These are phyloP conservation scores for Pocillopora meandrina DNA, from an alignment of 92 coral and sea anemone genomes.

Conservation along the genomic window DNA sequence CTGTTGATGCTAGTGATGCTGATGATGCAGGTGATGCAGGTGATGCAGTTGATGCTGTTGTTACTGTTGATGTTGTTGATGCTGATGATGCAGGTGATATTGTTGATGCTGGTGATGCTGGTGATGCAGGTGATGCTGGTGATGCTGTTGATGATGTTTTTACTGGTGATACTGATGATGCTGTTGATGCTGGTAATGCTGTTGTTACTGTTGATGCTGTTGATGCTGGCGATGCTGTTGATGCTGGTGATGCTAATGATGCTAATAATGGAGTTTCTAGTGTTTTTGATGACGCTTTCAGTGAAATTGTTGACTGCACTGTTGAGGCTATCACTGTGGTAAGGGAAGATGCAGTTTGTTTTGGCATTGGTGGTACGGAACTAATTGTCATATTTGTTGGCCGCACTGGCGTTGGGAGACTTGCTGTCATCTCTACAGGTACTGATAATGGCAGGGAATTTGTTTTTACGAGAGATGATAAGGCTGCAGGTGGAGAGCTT, in stretches of 20 bases:
- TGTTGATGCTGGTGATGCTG: not conserved
- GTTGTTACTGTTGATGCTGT: not conserved
- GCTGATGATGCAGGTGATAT: slow-evolving; percentile 1
- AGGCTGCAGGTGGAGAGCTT: slow-evolving; percentile 17
- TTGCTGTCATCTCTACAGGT: slow-evolving; percentile 3
- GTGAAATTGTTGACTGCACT: not conserved
- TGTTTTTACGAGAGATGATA: slow-evolving; percentile 16
- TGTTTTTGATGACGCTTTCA: not conserved
- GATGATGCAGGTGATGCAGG: slow-evolving; percentile 15
- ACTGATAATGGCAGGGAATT: not conserved
- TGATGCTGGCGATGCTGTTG: not conserved
- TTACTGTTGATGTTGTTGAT: slow-evolving; percentile 4
- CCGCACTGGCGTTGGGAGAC: not conserved
- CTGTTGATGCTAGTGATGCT: slow-evolving; percentile 14
- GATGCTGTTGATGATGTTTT: not conserved
- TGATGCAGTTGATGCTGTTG: slow-evolving; percentile 7
- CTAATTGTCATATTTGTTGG: not conserved
- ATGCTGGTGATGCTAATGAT: not conserved
- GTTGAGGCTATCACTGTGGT: not conserved
- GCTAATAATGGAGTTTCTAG: not conserved
- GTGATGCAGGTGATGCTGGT: not conserved
- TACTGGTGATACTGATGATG: not conserved
- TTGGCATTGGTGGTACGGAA: not conserved
- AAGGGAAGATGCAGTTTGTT: not conserved
- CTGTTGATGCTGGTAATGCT: not conserved